A percentile compares a stretch with the other conserved stretches of the same genome.
These are phyloP conservation scores for Drosophila nr. perissopoda DNA, from an alignment of 2,888 invertebrate species.

Conservation along the genomic window DNA sequence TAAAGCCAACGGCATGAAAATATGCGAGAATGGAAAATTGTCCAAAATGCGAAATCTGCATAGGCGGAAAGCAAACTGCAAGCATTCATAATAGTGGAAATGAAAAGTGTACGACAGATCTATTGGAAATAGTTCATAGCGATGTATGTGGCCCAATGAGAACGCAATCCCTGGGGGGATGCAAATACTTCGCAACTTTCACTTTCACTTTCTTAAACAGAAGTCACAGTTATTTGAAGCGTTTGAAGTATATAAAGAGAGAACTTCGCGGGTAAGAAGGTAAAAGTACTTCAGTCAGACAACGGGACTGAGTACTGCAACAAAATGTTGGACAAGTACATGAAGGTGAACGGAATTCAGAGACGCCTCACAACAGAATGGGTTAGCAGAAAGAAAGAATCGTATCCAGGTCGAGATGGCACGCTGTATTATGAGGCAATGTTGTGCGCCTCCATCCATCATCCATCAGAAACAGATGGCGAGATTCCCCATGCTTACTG, in stretches of 20 bases:
- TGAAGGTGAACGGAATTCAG: background rate
- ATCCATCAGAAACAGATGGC: background rate
- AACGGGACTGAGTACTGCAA: background rate
- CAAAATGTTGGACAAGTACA: background rate
- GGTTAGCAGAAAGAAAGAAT: background rate
- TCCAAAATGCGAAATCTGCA: background rate
- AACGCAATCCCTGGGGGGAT: background rate
- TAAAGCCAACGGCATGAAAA: background rate
- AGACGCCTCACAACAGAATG: background rate
- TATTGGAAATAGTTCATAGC: slow-evolving; percentile 2
- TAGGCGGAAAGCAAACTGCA: background rate
- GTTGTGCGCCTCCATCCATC: background rate
- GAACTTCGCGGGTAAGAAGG: background rate
- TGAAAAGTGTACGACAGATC: background rate
- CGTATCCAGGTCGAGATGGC: background rate
- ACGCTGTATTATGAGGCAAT: background rate
- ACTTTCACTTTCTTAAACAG: background rate
- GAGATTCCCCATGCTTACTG: background rate
- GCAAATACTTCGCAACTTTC: background rate
- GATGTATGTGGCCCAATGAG: background rate
- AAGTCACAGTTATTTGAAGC: background rate
- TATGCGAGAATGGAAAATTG: background rate
- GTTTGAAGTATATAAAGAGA: no score
- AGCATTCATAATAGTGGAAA: background rate
- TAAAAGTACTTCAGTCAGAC: background rate